Evolutionary conservation across 2,888 invertebrate species (phyloP).

Genomic region (Mesorhabditis belari): DNA sequence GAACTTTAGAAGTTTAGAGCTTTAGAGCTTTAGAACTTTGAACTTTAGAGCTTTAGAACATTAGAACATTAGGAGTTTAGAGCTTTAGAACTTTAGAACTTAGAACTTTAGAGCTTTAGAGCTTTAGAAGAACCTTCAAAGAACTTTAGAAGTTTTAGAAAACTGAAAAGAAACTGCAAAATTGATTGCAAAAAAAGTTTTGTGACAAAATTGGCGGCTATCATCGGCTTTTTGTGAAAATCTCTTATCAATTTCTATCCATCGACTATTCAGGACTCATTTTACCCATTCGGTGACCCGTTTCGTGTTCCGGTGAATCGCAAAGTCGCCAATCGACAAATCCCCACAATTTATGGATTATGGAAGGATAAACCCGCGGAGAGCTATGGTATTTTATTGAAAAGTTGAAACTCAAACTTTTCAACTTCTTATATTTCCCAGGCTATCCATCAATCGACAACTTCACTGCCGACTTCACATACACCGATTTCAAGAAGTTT

Average conservation of each 20-base stretch:
- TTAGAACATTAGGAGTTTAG: no score
- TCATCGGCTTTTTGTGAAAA: neutral
- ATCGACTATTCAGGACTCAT: constrained; percentile 4
- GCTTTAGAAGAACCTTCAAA: no score
- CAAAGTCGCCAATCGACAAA: neutral
- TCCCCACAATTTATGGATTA: constrained; percentile 9
- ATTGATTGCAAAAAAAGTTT: constrained; percentile 7
- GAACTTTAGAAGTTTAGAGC: no score
- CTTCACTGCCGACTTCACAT: constrained; percentile 5
- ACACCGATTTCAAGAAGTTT: constrained; percentile 13
- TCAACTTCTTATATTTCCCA: neutral
- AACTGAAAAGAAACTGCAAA: neutral
- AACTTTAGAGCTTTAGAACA: no score
- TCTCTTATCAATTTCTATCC: neutral
- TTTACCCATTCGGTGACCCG: constrained; percentile 8
- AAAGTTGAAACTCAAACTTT: no score
- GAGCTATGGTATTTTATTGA: neutral
- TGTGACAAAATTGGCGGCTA: constrained; percentile 4
- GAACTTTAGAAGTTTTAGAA: no score
- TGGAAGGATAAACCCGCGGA: neutral
- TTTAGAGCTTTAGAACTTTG: no score
- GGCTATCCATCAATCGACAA: constrained; percentile 1
- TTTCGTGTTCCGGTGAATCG: constrained; percentile 4
- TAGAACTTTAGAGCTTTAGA: no score
- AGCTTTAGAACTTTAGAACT: no score